A percentile compares a stretch with the other conserved stretches of the same genome.
phyloP scores from a whole-genome alignment of 2,797 vertebrate species.

The Arrhamphus sclerolepis region DNA sequence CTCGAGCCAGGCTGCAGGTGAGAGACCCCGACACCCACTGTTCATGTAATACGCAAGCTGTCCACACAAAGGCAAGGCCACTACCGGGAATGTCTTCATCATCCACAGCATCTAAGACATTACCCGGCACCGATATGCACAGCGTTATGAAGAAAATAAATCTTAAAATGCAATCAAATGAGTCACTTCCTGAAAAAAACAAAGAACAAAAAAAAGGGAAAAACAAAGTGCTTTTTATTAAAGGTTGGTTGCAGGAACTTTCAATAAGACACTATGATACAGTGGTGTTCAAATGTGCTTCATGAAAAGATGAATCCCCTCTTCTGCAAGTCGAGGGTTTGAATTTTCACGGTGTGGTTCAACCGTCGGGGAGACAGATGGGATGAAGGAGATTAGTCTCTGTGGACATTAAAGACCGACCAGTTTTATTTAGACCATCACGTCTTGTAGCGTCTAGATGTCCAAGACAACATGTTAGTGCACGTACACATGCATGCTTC shows the following conservation, averaged over 20 bases:
- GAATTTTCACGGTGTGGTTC: slow-evolving; percentile 21
- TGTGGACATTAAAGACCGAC: slow-evolving; percentile 68
- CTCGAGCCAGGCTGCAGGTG: slow-evolving; percentile 41
- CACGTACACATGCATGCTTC: slow-evolving; percentile 19
- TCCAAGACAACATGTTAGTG: slow-evolving; percentile 53
- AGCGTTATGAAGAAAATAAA: neutral
- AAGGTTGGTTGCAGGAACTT: neutral
- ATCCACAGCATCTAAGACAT: slow-evolving; percentile 10
- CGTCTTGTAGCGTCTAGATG: slow-evolving; percentile 37
- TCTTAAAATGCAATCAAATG: no score
- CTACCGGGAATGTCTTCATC: slow-evolving; percentile 9
- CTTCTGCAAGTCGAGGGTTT: no score
- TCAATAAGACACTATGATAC: no score
- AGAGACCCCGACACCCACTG: slow-evolving; percentile 47
- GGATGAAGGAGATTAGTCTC: slow-evolving; percentile 68
- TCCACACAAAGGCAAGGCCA: slow-evolving; percentile 17
- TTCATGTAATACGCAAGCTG: slow-evolving; percentile 53
- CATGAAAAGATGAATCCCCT: no score
- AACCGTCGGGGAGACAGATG: slow-evolving; percentile 68
- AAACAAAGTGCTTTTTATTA: neutral
- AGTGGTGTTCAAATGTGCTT: no score
- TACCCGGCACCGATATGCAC: slow-evolving; percentile 7
- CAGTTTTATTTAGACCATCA: slow-evolving; percentile 62
- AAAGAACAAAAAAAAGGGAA: no score
- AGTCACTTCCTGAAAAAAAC: no score